Evolutionary conservation across 2,888 invertebrate genomes (phyloP), one percentile per base, ranked within the genome.

Genomic region (Drosophila putrida): DNA sequence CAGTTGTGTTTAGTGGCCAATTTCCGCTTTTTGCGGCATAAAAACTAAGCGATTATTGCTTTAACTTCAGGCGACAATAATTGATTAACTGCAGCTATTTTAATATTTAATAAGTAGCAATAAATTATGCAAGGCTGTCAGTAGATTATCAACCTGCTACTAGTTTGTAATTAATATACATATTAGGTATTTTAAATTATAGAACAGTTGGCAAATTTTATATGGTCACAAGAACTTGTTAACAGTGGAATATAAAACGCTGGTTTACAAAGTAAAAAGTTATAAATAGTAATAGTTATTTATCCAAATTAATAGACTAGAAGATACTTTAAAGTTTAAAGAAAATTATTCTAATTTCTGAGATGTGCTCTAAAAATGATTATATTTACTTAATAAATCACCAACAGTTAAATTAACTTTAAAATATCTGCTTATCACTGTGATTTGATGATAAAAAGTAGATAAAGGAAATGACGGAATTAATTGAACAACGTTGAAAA

Each of bases 21-120:
- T 78, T 80, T 83, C 81, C 85, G 66, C 33, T 57, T 57, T 36
- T 50, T 28, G 11, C 27, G 28, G 20, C 43, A 53, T 39, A 27
- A 54, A 73, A 54, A 38, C 53, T 27, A 59, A 71, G 38, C 50
- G 47, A 4, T 13, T n/a, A 25, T 10, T 55, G 35, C 20, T n/a
- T 33, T 31, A 25, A 43, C 11, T 36, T 15, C 20, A 44, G 10
- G 6, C 27, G 27, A 39, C 13, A 69, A 13, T 28, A 41, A 46
- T 13, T 54, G 11, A 28, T 38, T 38, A 15, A 9, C 6, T 5
- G 4, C 27, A 15, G 27, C 27, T 57, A 46, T 8, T 13, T n/a
- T 6, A 11, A 15, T 10, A 36, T 13, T 27, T 35, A 15, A 10
- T 44, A n/a, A n/a, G n/a, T n/a, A 33, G 20, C 10, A 27, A 49